Conservation (phyloP, 2,888 invertebrate genomes). For the Drepana falcataria region DNA sequence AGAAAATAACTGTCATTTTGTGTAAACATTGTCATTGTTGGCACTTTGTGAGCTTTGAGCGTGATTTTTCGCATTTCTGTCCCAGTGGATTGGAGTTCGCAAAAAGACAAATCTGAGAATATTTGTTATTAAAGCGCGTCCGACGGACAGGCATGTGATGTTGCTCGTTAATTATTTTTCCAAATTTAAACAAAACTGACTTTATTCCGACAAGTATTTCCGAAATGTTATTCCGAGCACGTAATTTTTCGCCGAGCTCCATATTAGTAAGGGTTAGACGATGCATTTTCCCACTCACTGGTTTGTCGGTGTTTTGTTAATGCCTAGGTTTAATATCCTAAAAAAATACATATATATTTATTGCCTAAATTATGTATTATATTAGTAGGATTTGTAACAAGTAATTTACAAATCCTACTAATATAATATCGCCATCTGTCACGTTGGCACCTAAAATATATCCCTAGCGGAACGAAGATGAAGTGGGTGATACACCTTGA, state of each 20-base stretch:
- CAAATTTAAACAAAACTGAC: constrained; percentile 74
- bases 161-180: constrained; percentile 68
- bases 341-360: no score
- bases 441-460: no score
- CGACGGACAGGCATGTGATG: constrained; percentile 49
- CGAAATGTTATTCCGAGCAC: constrained; percentile 53
- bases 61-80: constrained; percentile 21
- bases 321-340: no score
- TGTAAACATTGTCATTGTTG: constrained; percentile 3
- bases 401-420: no score
- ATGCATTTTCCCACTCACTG: no score
- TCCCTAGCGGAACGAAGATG: no score
- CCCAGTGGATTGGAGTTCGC: constrained; percentile 13
- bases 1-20: not conserved
- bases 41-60: constrained; percentile 18
- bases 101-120: constrained; percentile 58
- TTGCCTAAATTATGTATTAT: no score
- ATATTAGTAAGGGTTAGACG: no score
- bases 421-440: no score
- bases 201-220: constrained; percentile 66
- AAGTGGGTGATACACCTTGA: no score
- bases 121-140: constrained; percentile 66
- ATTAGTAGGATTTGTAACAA: no score
- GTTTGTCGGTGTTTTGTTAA: no score
- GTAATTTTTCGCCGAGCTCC: constrained; percentile 42